phyloP scores from a whole-genome alignment of 1,140 invertebrate genomes.

The Drosophila azteca region DNA sequence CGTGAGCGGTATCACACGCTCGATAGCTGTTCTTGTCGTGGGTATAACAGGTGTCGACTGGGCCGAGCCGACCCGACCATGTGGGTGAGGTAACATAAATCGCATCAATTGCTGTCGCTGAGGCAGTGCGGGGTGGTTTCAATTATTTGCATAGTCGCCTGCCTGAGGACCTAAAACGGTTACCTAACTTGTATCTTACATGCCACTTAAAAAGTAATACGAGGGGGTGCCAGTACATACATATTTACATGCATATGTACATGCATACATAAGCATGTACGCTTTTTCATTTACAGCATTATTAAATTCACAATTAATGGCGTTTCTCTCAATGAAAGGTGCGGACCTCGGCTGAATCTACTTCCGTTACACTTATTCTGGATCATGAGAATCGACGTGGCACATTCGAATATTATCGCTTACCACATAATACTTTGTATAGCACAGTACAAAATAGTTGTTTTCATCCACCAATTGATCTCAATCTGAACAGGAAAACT shows the following conservation, averaged over 20 bases:
- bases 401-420: no score
- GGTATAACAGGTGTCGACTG: constrained; percentile 31
- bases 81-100: constrained; percentile 28
- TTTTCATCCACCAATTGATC: no score
- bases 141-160: constrained; percentile 63
- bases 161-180: constrained; percentile 38
- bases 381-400: no score
- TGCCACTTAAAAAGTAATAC: constrained; percentile 79
- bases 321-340: constrained; percentile 10
- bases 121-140: constrained; percentile 42
- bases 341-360: no score
- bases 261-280: not conserved
- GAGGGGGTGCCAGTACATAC: constrained; percentile 14
- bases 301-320: constrained; percentile 72
- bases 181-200: constrained; percentile 56
- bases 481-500: no score
- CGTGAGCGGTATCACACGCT: constrained; percentile 2
- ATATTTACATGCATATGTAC: constrained; percentile 21
- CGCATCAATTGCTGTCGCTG: constrained; percentile 35
- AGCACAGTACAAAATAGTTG: no score
- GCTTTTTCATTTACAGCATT: constrained; percentile 51
- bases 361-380: no score
- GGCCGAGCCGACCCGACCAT: constrained; percentile 7
- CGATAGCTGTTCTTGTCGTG: not conserved
- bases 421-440: no score